Evolutionary conservation across 35 echinoderm and acorn worm genomes (phyloP).

Genomic region (Holothuria glaberrima): DNA sequence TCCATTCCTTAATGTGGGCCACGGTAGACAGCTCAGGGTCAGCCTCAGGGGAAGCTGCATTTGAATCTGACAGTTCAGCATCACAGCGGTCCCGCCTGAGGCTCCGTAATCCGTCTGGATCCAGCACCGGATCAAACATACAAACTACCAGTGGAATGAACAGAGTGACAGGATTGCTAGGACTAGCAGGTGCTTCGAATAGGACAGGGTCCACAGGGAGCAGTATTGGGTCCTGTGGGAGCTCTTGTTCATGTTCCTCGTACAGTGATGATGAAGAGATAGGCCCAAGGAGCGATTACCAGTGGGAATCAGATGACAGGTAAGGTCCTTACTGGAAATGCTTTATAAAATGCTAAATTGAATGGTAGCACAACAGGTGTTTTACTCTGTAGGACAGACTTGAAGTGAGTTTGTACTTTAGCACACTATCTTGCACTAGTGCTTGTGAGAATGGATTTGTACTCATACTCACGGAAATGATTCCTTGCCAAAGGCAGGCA

Average conservation of each 20-base stretch:
- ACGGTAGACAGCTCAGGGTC: slow-evolving; percentile 39
- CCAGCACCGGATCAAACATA: slow-evolving; percentile 59
- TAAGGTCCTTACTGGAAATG: not conserved
- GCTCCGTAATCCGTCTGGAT: slow-evolving; percentile 42
- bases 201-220: slow-evolving; percentile 37
- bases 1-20: slow-evolving; percentile 54
- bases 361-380: too few species aligned
- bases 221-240: slow-evolving; percentile 47
- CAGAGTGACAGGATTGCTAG: slow-evolving; percentile 74
- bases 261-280: slow-evolving; percentile 54
- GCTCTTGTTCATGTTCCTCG: slow-evolving; percentile 62
- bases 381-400: too few species aligned
- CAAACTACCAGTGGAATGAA: slow-evolving; percentile 81
- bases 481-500: too few species aligned
- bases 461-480: too few species aligned
- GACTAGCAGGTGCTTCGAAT: slow-evolving; percentile 45
- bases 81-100: slow-evolving; percentile 56
- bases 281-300: slow-evolving; percentile 53
- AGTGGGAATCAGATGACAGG: slow-evolving; percentile 98
- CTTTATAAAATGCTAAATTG: too few species aligned
- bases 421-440: too few species aligned
- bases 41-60: not conserved
- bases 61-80: slow-evolving; percentile 17
- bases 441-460: too few species aligned
- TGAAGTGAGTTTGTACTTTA: too few species aligned